Base-by-base conservation (phyloP, 2,888 invertebrate species). In the Blastobasis lacticolella region DNA sequence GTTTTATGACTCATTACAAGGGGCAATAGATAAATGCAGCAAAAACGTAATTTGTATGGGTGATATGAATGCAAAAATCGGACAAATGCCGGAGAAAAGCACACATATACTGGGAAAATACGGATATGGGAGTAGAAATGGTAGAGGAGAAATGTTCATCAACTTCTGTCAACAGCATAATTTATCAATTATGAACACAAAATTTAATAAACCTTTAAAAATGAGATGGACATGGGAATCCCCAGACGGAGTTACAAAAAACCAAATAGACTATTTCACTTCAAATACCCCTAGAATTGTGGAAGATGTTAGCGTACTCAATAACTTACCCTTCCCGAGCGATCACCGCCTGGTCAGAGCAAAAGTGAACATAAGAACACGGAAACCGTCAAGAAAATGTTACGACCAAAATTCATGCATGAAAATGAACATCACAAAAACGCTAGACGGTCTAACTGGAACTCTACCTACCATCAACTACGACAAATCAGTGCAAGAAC, bases 41-140 rank as follows among this genome's bases (percentile, higher is more conserved):
- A 44, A 55, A 41, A 53, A 56, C 1, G 4, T 60, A 0, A 4
- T 60, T 6, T 38, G 60, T 0, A 59, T 63, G 4, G 60, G 61
- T 1, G 61, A 66, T 36, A 58, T 57, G 6, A 59, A 60, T 48
- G 59, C 61, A 1, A 55, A 60, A 57, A 53, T 63, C 37, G 61
- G 59, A 0, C 36, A 50, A 38, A 37, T 53, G 1, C 46, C 46
- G 49, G 4, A 6, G 6, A 48, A 51, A 10, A 46, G 52, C 48
- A 7, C 53, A 4, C 23, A 45, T 5, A 37, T 57, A 0, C 36
- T 59, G 51, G 54, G 54, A 46, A 50, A 51, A 49, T 50, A 49
- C 43, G 58, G 61, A 5, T 59, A 54, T 5, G 61, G 61, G 36
- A 43, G 6, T 5, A 45, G 61, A 51, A 60, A 57, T n/a, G 37